Evolutionary conservation across 1,140 invertebrate genomes (phyloP), one percentile per base, ranked within the genome.

Genomic region (Armadillidium nasatum): DNA sequence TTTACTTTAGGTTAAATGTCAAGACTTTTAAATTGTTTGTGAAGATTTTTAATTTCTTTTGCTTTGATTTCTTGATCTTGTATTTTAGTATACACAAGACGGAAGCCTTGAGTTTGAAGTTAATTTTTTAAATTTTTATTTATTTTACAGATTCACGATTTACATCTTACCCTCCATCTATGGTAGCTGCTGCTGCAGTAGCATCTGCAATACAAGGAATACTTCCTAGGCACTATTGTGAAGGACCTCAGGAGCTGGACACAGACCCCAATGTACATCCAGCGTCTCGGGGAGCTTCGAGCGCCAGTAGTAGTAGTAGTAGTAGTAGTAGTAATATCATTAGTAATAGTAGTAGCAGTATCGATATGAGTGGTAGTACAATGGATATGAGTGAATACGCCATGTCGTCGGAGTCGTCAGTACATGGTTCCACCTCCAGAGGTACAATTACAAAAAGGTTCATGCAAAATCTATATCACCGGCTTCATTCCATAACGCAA

Each of bases 391-490:
- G 50, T 13, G 50, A 60, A 13, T 60, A 60, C 19, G 11, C 11
- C 50, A 13, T 15, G 11, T 4, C 50, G 19, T 60, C 50, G 50
- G 50, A 60, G 11, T 60, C 50, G 7, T 60, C 50, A 19, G 50
- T 15, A 60, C 50, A 60, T 13, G 11, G 11, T 60, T 60, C 50
- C 2, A 60, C 50, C 19, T 60, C 50, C 11, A 60, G 50, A 19
- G 50, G 50, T 15, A 60, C 50, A 1, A 60, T 60, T 19, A 60
- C 11, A 15, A 60, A 60, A 60, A 60, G 50, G 50, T 60, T 60
- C 19, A 60, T 60, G 50, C 50, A 60, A 60, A 60, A 60, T 60
- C 50, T 60, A 15, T 60, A 60, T 19, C 50, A 60, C 19, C 50
- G 50, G 4, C 50, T 60, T 60, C 50, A 60, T 60, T 60, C 50